A percentile compares a stretch with the other conserved stretches of the same genome.
Conservation (phyloP, 1,140 invertebrate genomes). For the Apis cerana region DNA sequence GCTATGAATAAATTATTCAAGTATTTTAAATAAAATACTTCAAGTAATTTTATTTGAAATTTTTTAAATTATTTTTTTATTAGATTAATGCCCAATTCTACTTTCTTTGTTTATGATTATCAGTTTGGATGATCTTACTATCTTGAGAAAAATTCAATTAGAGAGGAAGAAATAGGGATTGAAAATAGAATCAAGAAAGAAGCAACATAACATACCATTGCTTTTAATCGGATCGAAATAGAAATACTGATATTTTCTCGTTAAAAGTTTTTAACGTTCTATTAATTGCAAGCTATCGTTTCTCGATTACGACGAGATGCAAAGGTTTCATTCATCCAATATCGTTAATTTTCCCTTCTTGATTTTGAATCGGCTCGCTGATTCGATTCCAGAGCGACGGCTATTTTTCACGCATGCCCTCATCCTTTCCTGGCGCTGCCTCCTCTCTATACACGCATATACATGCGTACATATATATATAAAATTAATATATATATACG, state of each 20-base stretch:
- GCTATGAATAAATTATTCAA: no score
- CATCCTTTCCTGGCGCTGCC: slow-evolving; percentile 14
- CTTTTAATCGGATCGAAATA: background rate
- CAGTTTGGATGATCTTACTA: no score
- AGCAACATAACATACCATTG: background rate
- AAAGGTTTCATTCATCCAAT: slow-evolving; percentile 28
- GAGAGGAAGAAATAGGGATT: no score
- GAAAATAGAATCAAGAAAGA: background rate
- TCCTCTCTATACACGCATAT: background rate
- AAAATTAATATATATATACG: no score
- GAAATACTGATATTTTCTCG: slow-evolving; percentile 40
- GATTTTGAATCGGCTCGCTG: slow-evolving; percentile 48
- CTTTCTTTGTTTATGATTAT: no score
- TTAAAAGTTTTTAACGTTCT: slow-evolving; percentile 39
- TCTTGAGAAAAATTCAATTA: no score
- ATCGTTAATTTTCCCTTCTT: slow-evolving; percentile 27
- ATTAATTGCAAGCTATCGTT: slow-evolving; percentile 58
- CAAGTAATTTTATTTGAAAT: no score
- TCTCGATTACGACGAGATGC: slow-evolving; percentile 24
- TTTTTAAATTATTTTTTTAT: no score
- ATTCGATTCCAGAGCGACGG: slow-evolving; percentile 43
- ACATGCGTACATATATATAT: no score
- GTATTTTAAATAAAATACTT: no score
- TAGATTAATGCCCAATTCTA: no score
- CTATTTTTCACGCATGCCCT: slow-evolving; percentile 57